Evolutionary conservation across 2,113 vertebrate genomes (phyloP), one percentile per base, ranked within the genome.

Genomic region (Ophiodon elongatus): DNA sequence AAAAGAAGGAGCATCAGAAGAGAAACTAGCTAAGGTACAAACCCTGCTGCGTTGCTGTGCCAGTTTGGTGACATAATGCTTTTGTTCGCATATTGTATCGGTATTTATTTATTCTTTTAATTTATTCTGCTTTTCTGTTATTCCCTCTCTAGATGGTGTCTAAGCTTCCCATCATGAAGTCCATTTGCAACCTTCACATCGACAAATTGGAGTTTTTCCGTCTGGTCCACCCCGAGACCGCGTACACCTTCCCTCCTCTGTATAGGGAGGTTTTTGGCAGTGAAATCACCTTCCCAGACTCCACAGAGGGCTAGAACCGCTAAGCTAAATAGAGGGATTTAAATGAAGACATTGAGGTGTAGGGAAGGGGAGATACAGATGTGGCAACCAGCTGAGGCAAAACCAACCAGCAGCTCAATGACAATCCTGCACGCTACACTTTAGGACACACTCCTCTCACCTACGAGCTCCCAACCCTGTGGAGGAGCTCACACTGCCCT

Each of bases 141-240:
- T 75, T 56, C 65, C n/a, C 5, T 66, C 72, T 73, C 4, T 79
- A 98, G 97, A 97, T 98, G 95, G 94, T 97, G 79, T 96, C 97
- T 67, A 98, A 97, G 81, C 93, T 98, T 69, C 96, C 97, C 65
- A 67, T 94, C 52, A 96, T 98, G 96, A 98, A 96, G 93, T 97
- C 96, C 14, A 98, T 98, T 78, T 98, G 97, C 91, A 97, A 96
- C 85, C 96, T 98, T 65, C 97, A 98, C 93, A 95, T 97, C 66
- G 97, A 98, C 91, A 98, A 98, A 91, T 94, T 98, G 94, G 96
- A 97, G 85, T 97, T 98, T 92, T 98, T 98, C 94, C 96, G 94
- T 1, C 94, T 98, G 71, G 90, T 98, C 73, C 97, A 98, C 88
- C 97, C 97, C 0, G 96, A 98, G 85, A 98, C 96, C 0, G 97